Percentiles rank a stretch among this genome's conserved stretches.
These are phyloP conservation scores for Polia nebulosa DNA, from an alignment of 2,888 invertebrate genomes.

Conservation along the genomic window DNA sequence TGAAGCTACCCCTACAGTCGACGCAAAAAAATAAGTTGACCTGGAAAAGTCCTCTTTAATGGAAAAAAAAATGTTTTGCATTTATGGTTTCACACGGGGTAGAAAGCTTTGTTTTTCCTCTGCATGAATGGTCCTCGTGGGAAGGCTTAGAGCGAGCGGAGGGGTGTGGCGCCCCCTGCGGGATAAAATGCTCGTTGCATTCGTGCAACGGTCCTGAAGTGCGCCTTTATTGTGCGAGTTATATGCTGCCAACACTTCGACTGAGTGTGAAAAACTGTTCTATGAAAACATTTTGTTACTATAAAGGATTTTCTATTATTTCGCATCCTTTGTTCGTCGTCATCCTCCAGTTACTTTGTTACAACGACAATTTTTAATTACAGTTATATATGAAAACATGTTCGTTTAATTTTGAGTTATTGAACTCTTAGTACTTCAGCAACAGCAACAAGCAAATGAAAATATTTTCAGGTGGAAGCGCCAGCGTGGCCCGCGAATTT, in stretches of 20 bases:
- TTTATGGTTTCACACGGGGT: slow-evolving; percentile 67
- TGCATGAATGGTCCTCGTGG: slow-evolving; percentile 72
- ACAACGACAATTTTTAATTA: slow-evolving; percentile 44
- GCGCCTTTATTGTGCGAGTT: slow-evolving; percentile 64
- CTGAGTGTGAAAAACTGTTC: slow-evolving; percentile 57
- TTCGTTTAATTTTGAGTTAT: slow-evolving; percentile 16
- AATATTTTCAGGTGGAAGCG: not conserved
- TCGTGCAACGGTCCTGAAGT: slow-evolving; percentile 70
- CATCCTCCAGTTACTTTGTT: slow-evolving; percentile 22
- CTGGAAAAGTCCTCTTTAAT: slow-evolving; percentile 49
- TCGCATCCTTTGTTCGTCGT: slow-evolving; percentile 42
- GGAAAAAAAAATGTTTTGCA: slow-evolving; percentile 63
- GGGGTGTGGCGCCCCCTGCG: slow-evolving; percentile 56
- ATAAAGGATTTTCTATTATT: slow-evolving; percentile 50
- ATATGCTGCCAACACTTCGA: slow-evolving; percentile 59
- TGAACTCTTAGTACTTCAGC: not conserved
- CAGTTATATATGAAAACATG: slow-evolving; percentile 2
- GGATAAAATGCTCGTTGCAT: slow-evolving; percentile 72
- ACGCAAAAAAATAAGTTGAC: slow-evolving; percentile 38
- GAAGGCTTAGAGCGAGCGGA: slow-evolving; percentile 56
- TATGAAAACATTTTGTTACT: slow-evolving; percentile 57
- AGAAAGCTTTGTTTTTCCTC: slow-evolving; percentile 71
- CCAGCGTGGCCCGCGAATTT: too few relatives aligned
- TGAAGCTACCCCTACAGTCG: not conserved
- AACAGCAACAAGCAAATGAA: not conserved